Percentiles rank a stretch among this genome's conserved stretches.
Conservation (phyloP, 2,888 invertebrate species). For the Tenthredo amoena region DNA sequence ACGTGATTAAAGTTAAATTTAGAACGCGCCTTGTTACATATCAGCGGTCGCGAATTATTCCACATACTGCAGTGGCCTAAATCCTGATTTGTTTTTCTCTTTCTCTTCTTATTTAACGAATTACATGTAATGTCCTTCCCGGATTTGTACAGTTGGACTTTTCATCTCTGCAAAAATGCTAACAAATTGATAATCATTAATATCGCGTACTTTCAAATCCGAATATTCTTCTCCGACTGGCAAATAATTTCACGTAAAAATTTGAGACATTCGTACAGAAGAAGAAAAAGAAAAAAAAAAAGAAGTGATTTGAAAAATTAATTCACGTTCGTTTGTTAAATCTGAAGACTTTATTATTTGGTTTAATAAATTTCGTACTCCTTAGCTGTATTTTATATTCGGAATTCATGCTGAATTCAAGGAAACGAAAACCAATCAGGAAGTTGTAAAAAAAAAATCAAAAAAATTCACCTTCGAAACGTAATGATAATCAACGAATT, state of each 20-base stretch:
- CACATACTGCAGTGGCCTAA: constrained; percentile 21
- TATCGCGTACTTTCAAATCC: neutral
- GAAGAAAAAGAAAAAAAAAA: neutral
- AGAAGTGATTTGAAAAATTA: neutral
- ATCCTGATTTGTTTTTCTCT: neutral
- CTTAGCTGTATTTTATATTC: neutral
- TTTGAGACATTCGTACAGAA: neutral
- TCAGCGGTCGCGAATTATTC: constrained; percentile 8
- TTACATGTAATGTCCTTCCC: neutral
- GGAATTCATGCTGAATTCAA: too few relatives aligned
- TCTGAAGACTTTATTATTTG: neutral
- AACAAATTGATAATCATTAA: neutral
- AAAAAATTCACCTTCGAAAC: neutral
- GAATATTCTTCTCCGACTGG: neutral
- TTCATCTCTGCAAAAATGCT: neutral
- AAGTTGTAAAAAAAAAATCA: neutral
- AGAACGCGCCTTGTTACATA: neutral
- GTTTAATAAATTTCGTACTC: neutral
- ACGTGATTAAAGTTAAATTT: constrained; percentile 5
- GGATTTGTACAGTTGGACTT: neutral
- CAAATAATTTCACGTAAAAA: neutral
- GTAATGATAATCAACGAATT: neutral
- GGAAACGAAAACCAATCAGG: neutral
- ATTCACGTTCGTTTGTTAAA: neutral
- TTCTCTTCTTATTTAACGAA: neutral